phyloP scores from a whole-genome alignment of 2,113 vertebrate genomes.

The Typhlomys cinereus region DNA sequence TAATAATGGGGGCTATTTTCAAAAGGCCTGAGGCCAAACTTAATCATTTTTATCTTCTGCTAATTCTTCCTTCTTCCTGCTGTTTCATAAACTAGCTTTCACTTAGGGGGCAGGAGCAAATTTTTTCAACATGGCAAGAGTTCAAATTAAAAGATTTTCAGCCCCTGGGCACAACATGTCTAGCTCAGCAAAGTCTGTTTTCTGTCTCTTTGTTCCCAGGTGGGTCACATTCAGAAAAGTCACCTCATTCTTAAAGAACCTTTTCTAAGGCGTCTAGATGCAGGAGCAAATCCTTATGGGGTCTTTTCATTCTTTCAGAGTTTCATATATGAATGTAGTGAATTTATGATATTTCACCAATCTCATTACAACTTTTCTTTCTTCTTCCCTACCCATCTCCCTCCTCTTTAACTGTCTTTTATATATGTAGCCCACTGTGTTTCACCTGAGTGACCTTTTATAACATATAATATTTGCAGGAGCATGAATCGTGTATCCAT shows the following conservation, averaged over 20 bases:
- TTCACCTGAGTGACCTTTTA: too few relatives aligned
- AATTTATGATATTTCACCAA: too few relatives aligned
- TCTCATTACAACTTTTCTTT: too few relatives aligned
- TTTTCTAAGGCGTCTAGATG: background rate
- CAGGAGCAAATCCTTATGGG: background rate
- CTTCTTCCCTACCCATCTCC: too few relatives aligned
- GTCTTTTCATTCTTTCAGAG: too few relatives aligned
- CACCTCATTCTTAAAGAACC: background rate
- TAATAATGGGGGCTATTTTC: constrained; percentile 14
- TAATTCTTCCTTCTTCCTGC: constrained; percentile 5
- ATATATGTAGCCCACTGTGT: too few relatives aligned
- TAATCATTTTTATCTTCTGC: constrained; percentile 58
- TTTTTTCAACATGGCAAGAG: background rate
- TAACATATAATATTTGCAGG: too few relatives aligned
- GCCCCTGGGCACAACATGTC: too few relatives aligned
- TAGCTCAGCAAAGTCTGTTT: background rate
- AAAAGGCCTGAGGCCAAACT: background rate
- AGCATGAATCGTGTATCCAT: too few relatives aligned
- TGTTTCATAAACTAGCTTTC: constrained; percentile 48
- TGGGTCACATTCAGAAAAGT: background rate
- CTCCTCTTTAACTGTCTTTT: too few relatives aligned
- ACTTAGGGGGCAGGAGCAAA: constrained; percentile 11
- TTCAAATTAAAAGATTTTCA: constrained; percentile 46
- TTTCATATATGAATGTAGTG: too few relatives aligned
- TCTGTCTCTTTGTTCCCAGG: background rate